Evolutionary conservation across 2,113 vertebrate species (phyloP), one percentile per base, ranked within the genome.

Genomic region (Cariama cristata): DNA sequence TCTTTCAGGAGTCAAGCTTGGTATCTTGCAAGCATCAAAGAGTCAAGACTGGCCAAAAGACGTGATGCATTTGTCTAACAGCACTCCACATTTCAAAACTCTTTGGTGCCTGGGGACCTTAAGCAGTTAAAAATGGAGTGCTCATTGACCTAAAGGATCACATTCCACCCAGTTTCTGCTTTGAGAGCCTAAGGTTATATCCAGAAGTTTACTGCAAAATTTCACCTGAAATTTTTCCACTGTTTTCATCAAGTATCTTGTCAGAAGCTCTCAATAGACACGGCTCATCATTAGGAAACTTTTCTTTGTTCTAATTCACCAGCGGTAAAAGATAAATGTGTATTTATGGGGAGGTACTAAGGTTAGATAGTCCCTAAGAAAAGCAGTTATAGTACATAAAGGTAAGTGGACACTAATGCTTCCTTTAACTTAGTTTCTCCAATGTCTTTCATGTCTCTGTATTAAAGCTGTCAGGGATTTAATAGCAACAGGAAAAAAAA

Each of bases 41-140:
- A 7, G 33, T 32, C 3, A 8, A 32, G n/a, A 9, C 45, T 45
- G 45, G 42, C 22, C 24, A 42, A 60, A 38, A 38, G 45, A 66
- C 0, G 0, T 2, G 11, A 69, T 38, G 12, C 0, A 5, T 80
- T 80, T 81, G 2, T 56, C 38, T 67, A 19, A 23, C 8, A 35
- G 12, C n/a, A 5, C 8, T 77, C 14, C 33, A 32, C 26, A 20
- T 79, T 83, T 44, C 67, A 69, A 50, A 72, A 50, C 11, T 49
- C 12, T 55, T 42, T 58, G 12, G 12, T 64, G 14, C 27, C 33
- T 69, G 45, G 5, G 9, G 12, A 81, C 24, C 13, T 49, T 44
- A 64, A 73, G 17, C 12, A 44, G 30, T 49, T 45, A 95, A 76
- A 89, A 72, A 80, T 30, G 2, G 14, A 28, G 4, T 69, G 12